Evolutionary conservation across 2,113 vertebrate species (phyloP).

Genomic region (Perca flavescens): DNA sequence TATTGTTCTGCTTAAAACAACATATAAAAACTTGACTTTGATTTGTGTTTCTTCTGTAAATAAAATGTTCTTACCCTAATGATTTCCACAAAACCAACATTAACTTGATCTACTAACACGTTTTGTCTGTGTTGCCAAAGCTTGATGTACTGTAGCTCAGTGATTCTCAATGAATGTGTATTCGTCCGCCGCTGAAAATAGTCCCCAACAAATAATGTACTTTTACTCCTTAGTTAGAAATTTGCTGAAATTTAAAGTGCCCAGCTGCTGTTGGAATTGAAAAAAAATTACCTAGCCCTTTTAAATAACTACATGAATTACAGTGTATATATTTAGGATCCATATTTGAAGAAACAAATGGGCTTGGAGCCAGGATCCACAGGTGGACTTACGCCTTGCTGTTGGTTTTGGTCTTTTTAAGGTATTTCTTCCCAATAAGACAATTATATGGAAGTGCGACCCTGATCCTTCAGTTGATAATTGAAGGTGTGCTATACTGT

Average conservation of each 20-base stretch:
- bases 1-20: background rate
- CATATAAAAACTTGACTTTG: background rate
- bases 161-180: background rate
- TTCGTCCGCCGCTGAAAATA: background rate
- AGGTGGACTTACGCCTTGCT: no score
- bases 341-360: background rate
- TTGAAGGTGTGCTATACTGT: conserved; percentile 1
- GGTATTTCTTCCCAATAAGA: background rate
- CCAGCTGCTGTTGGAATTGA: no score
- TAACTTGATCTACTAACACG: background rate
- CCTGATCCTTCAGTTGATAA: background rate
- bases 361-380: background rate
- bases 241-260: no score
- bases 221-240: background rate
- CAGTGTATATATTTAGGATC: no score
- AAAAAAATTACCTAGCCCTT: no score
- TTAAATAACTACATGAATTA: background rate
- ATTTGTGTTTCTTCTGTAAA: background rate
- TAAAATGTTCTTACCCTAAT: background rate
- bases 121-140: background rate
- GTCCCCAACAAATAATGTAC: background rate
- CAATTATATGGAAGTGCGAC: background rate
- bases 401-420: background rate
- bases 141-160: background rate
- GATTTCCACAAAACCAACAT: background rate